Conservation (phyloP, 37 sponge, comb jelly and placozoan genomes). For the Eunapius fragilis region DNA sequence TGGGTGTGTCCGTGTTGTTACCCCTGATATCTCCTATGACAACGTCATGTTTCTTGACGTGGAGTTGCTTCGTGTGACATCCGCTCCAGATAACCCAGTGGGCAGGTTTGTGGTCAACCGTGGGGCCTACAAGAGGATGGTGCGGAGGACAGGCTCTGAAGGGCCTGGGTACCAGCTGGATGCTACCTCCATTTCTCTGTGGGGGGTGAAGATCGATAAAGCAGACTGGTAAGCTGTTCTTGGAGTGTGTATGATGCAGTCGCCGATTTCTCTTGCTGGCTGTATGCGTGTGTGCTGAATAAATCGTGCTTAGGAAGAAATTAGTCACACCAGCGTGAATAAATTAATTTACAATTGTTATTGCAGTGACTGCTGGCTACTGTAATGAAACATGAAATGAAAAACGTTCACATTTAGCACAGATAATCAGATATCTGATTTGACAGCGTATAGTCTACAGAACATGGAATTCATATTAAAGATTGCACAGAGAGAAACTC, state of each 20-base stretch:
- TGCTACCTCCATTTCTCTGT: constrained; percentile 23
- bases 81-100: constrained; percentile 40
- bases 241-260: background rate
- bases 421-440: too few species aligned
- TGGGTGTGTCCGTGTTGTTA: constrained; percentile 39
- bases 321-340: too few species aligned
- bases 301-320: too few species aligned
- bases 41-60: constrained; percentile 22
- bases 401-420: too few species aligned
- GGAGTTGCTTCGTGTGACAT: constrained; percentile 32
- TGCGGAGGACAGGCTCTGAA: background rate
- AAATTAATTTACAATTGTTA: too few species aligned
- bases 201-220: constrained; percentile 21
- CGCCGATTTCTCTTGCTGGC: too few species aligned
- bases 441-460: too few species aligned
- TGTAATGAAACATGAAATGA: too few species aligned
- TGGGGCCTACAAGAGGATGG: constrained; percentile 30
- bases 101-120: constrained; percentile 39
- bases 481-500: too few species aligned
- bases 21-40: constrained; percentile 30
- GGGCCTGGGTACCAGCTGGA: constrained; percentile 73
- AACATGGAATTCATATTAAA: too few species aligned
- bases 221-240: constrained; percentile 3
- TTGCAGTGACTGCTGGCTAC: too few species aligned
- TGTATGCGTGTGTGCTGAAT: too few species aligned